Evolutionary conservation across 2,888 invertebrate genomes (phyloP).

Genomic region (Volucella bombylans): DNA sequence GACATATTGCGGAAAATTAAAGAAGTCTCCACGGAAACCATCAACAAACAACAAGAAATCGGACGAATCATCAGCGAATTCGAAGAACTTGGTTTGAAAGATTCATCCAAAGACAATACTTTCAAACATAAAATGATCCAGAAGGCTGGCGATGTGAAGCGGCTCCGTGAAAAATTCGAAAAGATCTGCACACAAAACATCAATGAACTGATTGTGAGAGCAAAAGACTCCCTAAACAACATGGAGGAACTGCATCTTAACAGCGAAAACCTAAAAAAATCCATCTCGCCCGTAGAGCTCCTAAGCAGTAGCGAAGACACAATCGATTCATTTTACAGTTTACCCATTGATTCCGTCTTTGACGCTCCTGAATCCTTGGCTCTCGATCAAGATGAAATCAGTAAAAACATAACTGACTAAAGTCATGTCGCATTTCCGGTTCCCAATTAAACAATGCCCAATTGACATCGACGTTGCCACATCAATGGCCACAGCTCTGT

Average conservation of each 20-base stretch:
- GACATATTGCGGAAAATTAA: conserved; percentile 77
- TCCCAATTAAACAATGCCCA: conserved; percentile 32
- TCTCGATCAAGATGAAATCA: conserved; percentile 14
- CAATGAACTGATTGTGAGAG: conserved; percentile 2
- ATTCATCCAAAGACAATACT: neutral
- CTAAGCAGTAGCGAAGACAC: neutral
- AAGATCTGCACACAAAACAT: conserved; percentile 25
- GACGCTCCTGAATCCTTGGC: conserved; percentile 14
- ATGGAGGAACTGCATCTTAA: neutral
- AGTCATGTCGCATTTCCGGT: conserved; percentile 43
- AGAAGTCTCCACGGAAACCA: conserved; percentile 74
- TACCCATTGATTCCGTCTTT: neutral
- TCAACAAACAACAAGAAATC: conserved; percentile 47
- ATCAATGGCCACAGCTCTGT: conserved; percentile 61
- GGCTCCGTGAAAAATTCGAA: conserved; percentile 47
- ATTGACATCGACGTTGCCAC: neutral
- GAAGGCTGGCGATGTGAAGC: conserved; percentile 42
- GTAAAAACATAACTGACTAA: neutral
- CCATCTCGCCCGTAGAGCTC: neutral
- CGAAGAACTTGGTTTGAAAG: conserved; percentile 33
- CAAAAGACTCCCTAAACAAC: conserved; percentile 9
- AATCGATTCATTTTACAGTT: conserved; percentile 40
- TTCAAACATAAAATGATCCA: conserved; percentile 2
- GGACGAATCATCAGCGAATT: conserved; percentile 46
- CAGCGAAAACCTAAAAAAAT: neutral